phyloP scores from a whole-genome alignment of 2,797 vertebrate species.

The Takifugu rubripes region DNA sequence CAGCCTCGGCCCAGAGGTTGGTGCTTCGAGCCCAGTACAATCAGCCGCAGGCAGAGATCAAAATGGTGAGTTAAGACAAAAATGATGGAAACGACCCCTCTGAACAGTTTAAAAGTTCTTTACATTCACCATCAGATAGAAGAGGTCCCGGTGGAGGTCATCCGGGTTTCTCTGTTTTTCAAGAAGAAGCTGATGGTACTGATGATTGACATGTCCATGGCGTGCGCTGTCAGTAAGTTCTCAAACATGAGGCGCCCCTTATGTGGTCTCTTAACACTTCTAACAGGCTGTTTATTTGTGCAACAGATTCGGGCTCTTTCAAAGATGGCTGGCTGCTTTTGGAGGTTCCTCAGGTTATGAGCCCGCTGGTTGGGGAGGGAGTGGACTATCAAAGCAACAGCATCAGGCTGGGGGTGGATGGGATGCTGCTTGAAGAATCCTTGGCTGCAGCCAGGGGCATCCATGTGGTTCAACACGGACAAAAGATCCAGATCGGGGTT shows the following conservation, averaged over 20 bases:
- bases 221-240: slow-evolving; percentile 73
- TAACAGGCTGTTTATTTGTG: too few species aligned
- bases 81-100: not conserved
- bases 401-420: slow-evolving; percentile 48
- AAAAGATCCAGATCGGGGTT: slow-evolving; percentile 38
- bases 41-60: slow-evolving; percentile 51
- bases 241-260: not conserved
- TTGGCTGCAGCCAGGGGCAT: slow-evolving; percentile 33
- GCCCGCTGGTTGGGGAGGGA: slow-evolving; percentile 35
- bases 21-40: slow-evolving; percentile 64
- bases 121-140: slow-evolving; percentile 42
- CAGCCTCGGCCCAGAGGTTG: slow-evolving; percentile 46
- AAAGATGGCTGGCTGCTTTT: slow-evolving; percentile 45
- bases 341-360: slow-evolving; percentile 44
- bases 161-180: slow-evolving; percentile 64
- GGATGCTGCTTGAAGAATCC: slow-evolving; percentile 39
- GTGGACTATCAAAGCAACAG: slow-evolving; percentile 36
- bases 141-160: slow-evolving; percentile 34
- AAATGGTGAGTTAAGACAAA: slow-evolving; percentile 33
- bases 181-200: slow-evolving; percentile 71
- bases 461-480: slow-evolving; percentile 25
- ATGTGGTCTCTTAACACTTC: not conserved
- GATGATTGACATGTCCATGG: slow-evolving; percentile 74
- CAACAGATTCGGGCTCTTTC: slow-evolving; percentile 49
- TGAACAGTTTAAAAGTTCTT: not conserved